A percentile compares a stretch with the other conserved stretches of the same genome.
phyloP scores from a whole-genome alignment of 2,797 vertebrate genomes.

The Crenichthys baileyi region DNA sequence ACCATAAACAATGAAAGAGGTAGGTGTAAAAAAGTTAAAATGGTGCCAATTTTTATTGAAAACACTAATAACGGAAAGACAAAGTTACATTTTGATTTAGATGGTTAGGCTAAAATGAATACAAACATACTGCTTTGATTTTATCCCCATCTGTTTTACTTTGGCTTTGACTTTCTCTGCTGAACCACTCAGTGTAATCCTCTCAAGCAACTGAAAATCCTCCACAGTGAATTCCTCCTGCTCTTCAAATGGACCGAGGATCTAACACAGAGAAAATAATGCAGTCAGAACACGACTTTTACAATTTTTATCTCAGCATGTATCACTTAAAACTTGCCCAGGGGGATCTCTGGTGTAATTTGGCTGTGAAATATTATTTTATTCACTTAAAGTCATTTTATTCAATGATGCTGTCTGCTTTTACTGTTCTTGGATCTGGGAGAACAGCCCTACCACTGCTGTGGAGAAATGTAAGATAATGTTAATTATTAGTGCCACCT shows the following conservation, averaged over 20 bases:
- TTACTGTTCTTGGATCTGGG: conserved; percentile 48
- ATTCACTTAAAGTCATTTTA: conserved; percentile 51
- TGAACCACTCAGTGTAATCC: conserved; percentile 85
- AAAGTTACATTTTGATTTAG: conserved; percentile 1
- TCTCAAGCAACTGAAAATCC: conserved; percentile 94
- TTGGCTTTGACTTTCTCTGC: conserved; percentile 88
- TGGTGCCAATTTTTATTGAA: conserved; percentile 3
- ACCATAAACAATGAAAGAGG: background rate
- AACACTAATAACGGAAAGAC: background rate
- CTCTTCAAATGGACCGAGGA: conserved; percentile 86
- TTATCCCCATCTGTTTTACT: conserved; percentile 87
- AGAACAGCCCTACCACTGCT: conserved; percentile 41
- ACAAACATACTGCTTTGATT: conserved; percentile 85
- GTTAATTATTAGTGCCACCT: conserved; percentile 72
- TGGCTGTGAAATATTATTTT: conserved; percentile 46
- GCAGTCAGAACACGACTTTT: conserved; percentile 44
- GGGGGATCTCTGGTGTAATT: conserved; percentile 46
- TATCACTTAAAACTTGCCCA: conserved; percentile 51
- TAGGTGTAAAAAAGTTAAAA: background rate
- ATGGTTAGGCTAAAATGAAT: conserved; percentile 34
- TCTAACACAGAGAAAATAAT: conserved; percentile 73
- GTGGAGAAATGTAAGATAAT: conserved; percentile 61
- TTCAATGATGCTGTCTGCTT: conserved; percentile 31
- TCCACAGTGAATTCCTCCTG: conserved; percentile 85
- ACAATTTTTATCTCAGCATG: conserved; percentile 44